A percentile compares a stretch with the other conserved stretches of the same genome.
phyloP scores from a whole-genome alignment of 1,140 invertebrate genomes.

The Gryllus bimaculatus region DNA sequence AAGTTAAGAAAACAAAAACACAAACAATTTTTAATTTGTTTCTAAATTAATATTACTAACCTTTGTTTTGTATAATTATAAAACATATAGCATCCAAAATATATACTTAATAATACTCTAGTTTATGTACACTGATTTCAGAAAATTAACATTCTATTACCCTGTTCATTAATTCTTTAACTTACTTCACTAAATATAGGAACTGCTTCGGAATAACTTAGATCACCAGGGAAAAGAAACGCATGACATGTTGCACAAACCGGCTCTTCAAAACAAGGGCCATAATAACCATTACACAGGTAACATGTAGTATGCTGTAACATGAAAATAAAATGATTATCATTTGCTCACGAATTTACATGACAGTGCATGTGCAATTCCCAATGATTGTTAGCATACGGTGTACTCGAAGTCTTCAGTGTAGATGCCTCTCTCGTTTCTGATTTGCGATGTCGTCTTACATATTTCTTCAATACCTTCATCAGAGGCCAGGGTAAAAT shows the following conservation, averaged over 20 bases:
- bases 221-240: constrained; percentile 77
- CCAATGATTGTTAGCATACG: no score
- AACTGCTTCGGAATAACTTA: constrained; percentile 40
- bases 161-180: constrained; percentile 19
- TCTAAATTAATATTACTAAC: not conserved
- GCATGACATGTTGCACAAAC: constrained; percentile 88
- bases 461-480: not conserved
- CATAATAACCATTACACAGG: constrained; percentile 86
- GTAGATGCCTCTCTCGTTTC: no score
- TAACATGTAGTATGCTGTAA: constrained; percentile 59
- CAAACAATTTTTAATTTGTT: not conserved
- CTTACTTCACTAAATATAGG: constrained; percentile 45
- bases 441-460: no score
- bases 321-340: constrained; percentile 19
- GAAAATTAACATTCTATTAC: not conserved
- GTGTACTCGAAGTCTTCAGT: no score
- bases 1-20: no score
- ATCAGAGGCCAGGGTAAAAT: not conserved
- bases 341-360: constrained; percentile 5
- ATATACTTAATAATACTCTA: no score
- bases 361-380: no score
- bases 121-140: not conserved
- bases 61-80: not conserved
- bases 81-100: no score
- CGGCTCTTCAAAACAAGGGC: constrained; percentile 80